These are phyloP conservation scores for Drosophila lowei DNA, from an alignment of 1,140 invertebrate species.

Conservation along the genomic window DNA sequence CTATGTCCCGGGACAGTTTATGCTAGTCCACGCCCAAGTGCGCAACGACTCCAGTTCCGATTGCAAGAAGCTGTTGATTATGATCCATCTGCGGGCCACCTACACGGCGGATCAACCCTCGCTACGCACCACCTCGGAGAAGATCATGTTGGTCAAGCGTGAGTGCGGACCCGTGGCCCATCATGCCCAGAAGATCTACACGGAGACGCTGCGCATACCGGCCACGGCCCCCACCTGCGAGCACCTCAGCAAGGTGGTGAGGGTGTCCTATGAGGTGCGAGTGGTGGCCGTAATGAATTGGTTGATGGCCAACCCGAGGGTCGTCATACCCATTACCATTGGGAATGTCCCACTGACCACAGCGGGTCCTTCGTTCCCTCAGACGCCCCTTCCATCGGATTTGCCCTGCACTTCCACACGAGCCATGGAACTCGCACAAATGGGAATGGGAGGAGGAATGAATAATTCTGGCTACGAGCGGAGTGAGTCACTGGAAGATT, in stretches of 20 bases:
- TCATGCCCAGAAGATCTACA: slow-evolving; percentile 48
- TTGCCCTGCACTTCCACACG: slow-evolving; percentile 66
- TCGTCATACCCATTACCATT: slow-evolving; percentile 72
- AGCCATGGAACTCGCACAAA: slow-evolving; percentile 53
- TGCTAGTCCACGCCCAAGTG: slow-evolving; percentile 68
- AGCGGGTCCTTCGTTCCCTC: slow-evolving; percentile 6
- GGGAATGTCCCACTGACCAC: slow-evolving; percentile 71
- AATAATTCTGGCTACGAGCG: slow-evolving; percentile 45
- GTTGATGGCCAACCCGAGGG: slow-evolving; percentile 71
- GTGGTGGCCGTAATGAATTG: slow-evolving; percentile 76
- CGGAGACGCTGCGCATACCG: slow-evolving; percentile 72
- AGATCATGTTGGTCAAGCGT: slow-evolving; percentile 70
- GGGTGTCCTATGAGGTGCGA: slow-evolving; percentile 73
- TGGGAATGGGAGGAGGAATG: slow-evolving; percentile 20
- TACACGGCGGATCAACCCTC: slow-evolving; percentile 84
- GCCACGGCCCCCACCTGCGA: slow-evolving; percentile 84
- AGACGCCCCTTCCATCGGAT: slow-evolving; percentile 46
- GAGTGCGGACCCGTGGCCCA: slow-evolving; percentile 62
- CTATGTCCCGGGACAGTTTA: slow-evolving; percentile 78
- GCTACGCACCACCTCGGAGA: slow-evolving; percentile 71
- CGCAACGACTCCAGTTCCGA: slow-evolving; percentile 83
- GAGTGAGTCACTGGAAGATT: slow-evolving; percentile 57
- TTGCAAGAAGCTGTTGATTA: slow-evolving; percentile 83
- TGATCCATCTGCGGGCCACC: slow-evolving; percentile 83
- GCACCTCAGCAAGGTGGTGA: slow-evolving; percentile 72